These are phyloP conservation scores for Silvanus unidentatus DNA, from an alignment of 2,888 invertebrate genomes.

Conservation along the genomic window DNA sequence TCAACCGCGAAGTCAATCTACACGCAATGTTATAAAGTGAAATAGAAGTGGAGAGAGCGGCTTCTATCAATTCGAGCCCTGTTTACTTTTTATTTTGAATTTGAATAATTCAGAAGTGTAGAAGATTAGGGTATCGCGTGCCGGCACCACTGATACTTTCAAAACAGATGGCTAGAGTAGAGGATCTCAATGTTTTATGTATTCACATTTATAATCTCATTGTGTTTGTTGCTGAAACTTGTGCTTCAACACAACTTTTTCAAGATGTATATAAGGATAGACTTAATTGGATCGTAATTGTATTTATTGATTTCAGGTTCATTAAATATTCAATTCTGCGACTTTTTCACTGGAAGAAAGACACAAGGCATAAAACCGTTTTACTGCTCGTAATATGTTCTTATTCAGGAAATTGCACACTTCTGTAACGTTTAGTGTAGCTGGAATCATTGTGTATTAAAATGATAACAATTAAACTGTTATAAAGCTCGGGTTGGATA, in stretches of 20 bases:
- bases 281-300: conserved; percentile 14
- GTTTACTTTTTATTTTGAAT: conserved; percentile 21
- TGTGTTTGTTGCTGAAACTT: too few species aligned
- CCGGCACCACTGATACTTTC: conserved; percentile 15
- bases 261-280: conserved; percentile 2
- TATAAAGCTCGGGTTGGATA: too few species aligned
- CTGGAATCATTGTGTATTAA: too few species aligned
- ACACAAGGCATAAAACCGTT: too few species aligned
- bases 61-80: conserved; percentile 14
- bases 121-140: conserved; percentile 20
- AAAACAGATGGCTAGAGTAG: conserved; percentile 13
- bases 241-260: conserved; percentile 1
- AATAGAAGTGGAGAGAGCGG: conserved; percentile 12
- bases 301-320: conserved; percentile 8
- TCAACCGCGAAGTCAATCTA: conserved; percentile 12
- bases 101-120: conserved; percentile 18
- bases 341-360: too few species aligned
- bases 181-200: conserved; percentile 17
- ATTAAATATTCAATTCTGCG: not conserved
- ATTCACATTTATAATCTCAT: conserved; percentile 15
- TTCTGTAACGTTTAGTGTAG: too few species aligned
- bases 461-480: too few species aligned
- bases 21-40: too few species aligned
- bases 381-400: too few species aligned
- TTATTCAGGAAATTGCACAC: too few species aligned